Evolutionary conservation across 92 coral and sea anemone genomes (phyloP).

Genomic region (Umimayanthus kanabou): DNA sequence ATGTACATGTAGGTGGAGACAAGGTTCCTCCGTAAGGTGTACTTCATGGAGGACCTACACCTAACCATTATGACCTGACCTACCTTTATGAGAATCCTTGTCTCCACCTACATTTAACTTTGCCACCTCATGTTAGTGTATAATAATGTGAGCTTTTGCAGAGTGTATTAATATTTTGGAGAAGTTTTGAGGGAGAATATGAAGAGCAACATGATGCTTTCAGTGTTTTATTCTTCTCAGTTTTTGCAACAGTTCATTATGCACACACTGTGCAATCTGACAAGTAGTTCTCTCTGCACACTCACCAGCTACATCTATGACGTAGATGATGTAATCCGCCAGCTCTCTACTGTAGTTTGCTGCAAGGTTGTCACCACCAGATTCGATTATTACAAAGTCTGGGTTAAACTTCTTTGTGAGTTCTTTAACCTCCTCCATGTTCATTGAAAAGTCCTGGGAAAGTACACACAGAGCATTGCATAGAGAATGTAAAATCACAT

Average conservation of each 20-base stretch:
- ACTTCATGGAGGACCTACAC: constrained; percentile 60
- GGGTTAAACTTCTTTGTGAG: constrained; percentile 67
- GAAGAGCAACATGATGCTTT: no score
- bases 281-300: no score
- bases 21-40: constrained; percentile 51
- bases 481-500: background rate
- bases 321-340: constrained; percentile 74
- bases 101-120: constrained; percentile 52
- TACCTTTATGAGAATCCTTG: constrained; percentile 70
- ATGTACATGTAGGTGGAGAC: constrained; percentile 50
- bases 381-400: constrained; percentile 73
- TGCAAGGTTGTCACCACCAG: constrained; percentile 74
- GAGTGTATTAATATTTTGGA: no score
- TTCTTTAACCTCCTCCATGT: constrained; percentile 75
- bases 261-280: no score
- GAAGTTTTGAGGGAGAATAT: no score
- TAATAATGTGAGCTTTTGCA: no score
- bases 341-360: constrained; percentile 75
- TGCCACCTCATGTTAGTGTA: no score
- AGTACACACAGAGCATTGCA: background rate
- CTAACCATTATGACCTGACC: constrained; percentile 50
- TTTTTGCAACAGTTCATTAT: no score
- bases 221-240: no score
- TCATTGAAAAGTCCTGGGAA: constrained; percentile 64
- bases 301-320: constrained; percentile 73